Conservation (phyloP, 2,888 invertebrate genomes). For the Bellardia pandia region DNA sequence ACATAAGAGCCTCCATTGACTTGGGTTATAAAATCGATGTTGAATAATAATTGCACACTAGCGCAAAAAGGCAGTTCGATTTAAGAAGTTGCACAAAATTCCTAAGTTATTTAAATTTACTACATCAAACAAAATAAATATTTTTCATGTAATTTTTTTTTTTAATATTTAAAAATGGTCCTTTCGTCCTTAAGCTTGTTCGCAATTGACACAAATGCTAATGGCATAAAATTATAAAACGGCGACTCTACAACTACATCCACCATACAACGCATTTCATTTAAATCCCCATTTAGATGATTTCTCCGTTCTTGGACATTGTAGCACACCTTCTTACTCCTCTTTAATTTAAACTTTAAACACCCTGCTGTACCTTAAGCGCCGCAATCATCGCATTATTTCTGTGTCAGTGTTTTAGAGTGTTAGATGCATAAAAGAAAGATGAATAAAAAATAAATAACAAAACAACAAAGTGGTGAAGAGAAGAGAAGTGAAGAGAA, state of each 20-base stretch:
- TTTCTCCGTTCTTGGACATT: background rate
- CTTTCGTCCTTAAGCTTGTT: slow-evolving; percentile 21
- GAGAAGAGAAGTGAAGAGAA: background rate
- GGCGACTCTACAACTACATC: slow-evolving; percentile 59
- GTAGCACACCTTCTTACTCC: background rate
- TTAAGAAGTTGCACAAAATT: background rate
- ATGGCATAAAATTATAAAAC: slow-evolving; percentile 79
- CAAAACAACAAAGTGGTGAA: background rate
- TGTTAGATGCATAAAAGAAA: slow-evolving; percentile 50
- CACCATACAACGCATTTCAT: slow-evolving; percentile 25
- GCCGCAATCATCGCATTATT: slow-evolving; percentile 35
- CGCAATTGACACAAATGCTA: slow-evolving; percentile 76
- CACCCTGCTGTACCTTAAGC: slow-evolving; percentile 3
- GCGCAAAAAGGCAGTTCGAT: background rate
- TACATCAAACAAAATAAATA: slow-evolving; percentile 55
- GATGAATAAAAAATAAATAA: slow-evolving; percentile 39
- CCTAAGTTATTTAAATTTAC: background rate
- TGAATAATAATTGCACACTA: slow-evolving; percentile 76
- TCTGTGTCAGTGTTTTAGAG: slow-evolving; percentile 56
- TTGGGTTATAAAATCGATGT: slow-evolving; percentile 83
- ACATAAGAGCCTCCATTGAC: slow-evolving; percentile 83
- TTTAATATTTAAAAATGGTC: slow-evolving; percentile 13
- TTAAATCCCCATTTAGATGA: background rate
- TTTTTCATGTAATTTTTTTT: slow-evolving; percentile 51
- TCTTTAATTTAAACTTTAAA: background rate